These are phyloP conservation scores for Neotoxoptera formosana DNA, from an alignment of 1,140 invertebrate genomes.

Conservation along the genomic window DNA sequence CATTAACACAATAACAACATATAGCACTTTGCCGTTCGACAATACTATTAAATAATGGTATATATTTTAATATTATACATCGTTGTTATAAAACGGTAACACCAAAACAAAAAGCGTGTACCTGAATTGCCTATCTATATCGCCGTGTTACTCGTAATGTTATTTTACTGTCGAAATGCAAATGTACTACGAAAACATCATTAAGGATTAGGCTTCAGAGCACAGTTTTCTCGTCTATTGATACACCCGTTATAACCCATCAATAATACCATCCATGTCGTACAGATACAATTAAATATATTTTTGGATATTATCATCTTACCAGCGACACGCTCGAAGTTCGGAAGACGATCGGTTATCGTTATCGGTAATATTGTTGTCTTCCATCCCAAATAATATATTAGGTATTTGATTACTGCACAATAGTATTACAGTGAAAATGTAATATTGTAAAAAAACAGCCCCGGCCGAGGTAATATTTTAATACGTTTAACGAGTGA, in stretches of 20 bases:
- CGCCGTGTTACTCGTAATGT: background rate
- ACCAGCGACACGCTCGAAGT: too few relatives aligned
- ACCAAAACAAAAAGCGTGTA: background rate
- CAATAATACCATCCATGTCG: too few relatives aligned
- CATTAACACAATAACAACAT: too few relatives aligned
- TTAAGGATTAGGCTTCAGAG: background rate
- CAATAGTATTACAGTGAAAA: background rate
- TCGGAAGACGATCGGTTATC: too few relatives aligned
- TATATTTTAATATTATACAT: too few relatives aligned
- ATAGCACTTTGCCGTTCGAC: too few relatives aligned
- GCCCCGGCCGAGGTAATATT: background rate
- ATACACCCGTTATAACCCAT: too few relatives aligned
- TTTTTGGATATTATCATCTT: too few relatives aligned
- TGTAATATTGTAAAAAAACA: background rate
- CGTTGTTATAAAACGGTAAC: too few relatives aligned
- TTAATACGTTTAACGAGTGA: slow-evolving; percentile 4
- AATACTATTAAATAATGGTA: too few relatives aligned
- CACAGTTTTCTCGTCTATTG: background rate
- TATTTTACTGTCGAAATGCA: background rate
- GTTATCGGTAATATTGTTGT: background rate
- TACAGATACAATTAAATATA: too few relatives aligned
- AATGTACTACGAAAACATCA: background rate
- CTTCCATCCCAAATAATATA: background rate
- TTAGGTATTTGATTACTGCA: background rate
- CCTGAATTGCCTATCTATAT: background rate